Conservation (phyloP, 2,113 vertebrate genomes). For the Nannobrachium achirus region DNA sequence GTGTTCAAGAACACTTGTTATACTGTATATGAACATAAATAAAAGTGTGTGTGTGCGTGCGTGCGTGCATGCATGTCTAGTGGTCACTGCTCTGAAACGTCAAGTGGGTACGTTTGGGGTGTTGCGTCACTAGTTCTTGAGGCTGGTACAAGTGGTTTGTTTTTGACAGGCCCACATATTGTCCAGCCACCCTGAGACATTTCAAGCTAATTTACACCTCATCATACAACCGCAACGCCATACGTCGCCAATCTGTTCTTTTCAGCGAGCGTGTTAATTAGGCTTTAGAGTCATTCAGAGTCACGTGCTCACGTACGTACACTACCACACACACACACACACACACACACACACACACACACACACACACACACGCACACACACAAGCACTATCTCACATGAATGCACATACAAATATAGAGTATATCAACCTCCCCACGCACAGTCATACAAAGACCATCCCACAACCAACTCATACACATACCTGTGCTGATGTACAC, state of each 20-base stretch:
- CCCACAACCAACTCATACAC: not conserved
- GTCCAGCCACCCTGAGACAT: slow-evolving; percentile 24
- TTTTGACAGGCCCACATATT: slow-evolving; percentile 29
- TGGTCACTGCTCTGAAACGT: slow-evolving; percentile 33
- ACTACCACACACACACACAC: not conserved
- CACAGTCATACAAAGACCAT: too few relatives aligned
- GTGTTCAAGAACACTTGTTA: too few relatives aligned
- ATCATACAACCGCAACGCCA: not conserved
- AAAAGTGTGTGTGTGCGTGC: too few relatives aligned
- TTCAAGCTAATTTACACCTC: slow-evolving; percentile 13
- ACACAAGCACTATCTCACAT: too few relatives aligned
- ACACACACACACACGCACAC: not conserved
- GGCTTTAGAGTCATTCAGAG: too few relatives aligned
- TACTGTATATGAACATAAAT: too few relatives aligned
- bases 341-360: not conserved
- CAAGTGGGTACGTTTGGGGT: slow-evolving; percentile 9
- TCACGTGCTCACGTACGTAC: not conserved
- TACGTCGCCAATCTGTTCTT: not conserved
- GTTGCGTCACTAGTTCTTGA: slow-evolving; percentile 52
- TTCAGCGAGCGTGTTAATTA: not conserved
- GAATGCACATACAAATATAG: too few relatives aligned
- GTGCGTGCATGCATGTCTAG: too few relatives aligned
- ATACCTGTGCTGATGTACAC: not conserved
- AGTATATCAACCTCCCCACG: too few relatives aligned
- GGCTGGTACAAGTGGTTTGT: slow-evolving; percentile 18